Evolutionary conservation across 2,888 invertebrate genomes (phyloP).

Genomic region (Heterodera filipjevi): DNA sequence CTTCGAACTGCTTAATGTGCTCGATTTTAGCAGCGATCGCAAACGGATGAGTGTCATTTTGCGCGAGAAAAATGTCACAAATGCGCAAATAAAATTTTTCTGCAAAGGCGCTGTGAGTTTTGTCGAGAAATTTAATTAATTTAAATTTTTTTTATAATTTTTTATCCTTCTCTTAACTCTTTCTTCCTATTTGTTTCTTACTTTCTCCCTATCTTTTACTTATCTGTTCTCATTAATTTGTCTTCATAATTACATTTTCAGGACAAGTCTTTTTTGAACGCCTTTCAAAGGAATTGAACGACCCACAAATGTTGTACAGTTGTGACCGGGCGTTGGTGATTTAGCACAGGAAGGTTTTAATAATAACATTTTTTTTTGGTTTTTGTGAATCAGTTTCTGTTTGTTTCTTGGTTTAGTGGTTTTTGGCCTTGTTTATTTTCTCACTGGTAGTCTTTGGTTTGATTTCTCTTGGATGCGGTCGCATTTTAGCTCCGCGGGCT

Average conservation of each 20-base stretch:
- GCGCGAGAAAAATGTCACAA: constrained; percentile 68
- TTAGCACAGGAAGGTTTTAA: constrained; percentile 75
- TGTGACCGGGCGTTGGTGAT: constrained; percentile 75
- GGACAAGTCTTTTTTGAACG: constrained; percentile 72
- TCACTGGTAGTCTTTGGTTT: not conserved
- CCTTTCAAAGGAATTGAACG: constrained; percentile 66
- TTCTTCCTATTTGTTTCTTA: no score
- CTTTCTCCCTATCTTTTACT: no score
- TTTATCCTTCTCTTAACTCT: no score
- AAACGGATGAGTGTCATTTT: constrained; percentile 97
- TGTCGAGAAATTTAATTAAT: no score
- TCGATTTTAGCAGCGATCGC: constrained; percentile 85
- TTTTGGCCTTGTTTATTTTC: not conserved
- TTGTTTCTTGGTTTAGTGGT: not conserved
- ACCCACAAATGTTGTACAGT: constrained; percentile 12
- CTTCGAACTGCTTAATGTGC: constrained; percentile 84
- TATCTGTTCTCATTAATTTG: no score
- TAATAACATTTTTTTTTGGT: not conserved
- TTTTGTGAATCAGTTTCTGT: not conserved
- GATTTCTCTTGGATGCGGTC: not conserved
- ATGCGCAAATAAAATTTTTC: constrained; percentile 71
- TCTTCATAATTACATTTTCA: not conserved
- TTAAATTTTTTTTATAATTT: no score
- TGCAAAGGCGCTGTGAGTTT: constrained; percentile 77
- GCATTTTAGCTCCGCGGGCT: constrained; percentile 12